phyloP scores from a whole-genome alignment of 2,113 vertebrate species.

The Falcunculus frontatus region DNA sequence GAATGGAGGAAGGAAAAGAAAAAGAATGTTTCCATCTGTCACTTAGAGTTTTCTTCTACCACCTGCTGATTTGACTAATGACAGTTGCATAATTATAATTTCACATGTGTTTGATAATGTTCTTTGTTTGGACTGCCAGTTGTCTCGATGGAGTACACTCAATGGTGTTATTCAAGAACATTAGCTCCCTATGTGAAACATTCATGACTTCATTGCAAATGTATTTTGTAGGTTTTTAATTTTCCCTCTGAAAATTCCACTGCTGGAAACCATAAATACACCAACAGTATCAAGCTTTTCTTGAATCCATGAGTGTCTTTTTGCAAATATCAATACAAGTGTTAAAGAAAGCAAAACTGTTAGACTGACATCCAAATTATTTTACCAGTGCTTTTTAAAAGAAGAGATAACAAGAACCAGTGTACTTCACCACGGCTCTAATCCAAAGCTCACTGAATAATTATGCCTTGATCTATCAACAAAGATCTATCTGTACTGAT shows the following conservation, averaged over 20 bases:
- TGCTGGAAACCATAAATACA: background rate
- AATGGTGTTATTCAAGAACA: background rate
- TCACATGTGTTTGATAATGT: constrained; percentile 19
- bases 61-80: constrained; percentile 45
- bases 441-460: background rate
- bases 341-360: background rate
- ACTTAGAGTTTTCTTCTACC: constrained; percentile 27
- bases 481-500: background rate
- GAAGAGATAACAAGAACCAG: background rate
- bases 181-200: background rate
- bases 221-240: background rate
- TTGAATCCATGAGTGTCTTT: background rate
- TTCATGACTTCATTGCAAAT: background rate
- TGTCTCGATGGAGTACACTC: constrained; percentile 7
- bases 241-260: background rate
- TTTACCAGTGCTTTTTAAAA: background rate
- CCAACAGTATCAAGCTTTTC: background rate
- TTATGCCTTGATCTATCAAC: background rate
- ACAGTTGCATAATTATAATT: constrained; percentile 19
- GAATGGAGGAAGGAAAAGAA: background rate
- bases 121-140: constrained; percentile 25
- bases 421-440: background rate
- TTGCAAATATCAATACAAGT: background rate
- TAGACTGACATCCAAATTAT: background rate
- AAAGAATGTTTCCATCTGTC: constrained; percentile 29